These are phyloP conservation scores for Pitangus sulphuratus DNA, from an alignment of 2,797 vertebrate species.

Conservation along the genomic window DNA sequence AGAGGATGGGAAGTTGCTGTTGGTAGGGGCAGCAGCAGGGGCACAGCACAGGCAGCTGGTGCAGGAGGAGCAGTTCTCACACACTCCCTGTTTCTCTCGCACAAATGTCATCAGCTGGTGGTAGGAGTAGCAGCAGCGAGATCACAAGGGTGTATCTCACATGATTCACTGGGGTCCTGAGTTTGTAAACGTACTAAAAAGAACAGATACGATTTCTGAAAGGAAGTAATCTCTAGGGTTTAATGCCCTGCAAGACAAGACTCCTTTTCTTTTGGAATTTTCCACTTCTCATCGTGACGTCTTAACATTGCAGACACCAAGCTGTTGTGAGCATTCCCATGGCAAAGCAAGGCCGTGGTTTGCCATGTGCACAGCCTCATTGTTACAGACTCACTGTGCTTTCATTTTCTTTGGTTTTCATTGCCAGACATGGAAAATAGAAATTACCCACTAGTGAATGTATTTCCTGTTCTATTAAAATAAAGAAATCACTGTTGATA, in stretches of 20 bases:
- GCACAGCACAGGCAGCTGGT: neutral
- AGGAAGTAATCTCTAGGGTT: slow-evolving; percentile 47
- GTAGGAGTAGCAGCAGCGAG: neutral
- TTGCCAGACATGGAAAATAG: neutral
- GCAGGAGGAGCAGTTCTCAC: slow-evolving; percentile 23
- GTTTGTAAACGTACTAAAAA: slow-evolving; percentile 40
- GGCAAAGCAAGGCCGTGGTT: slow-evolving; percentile 25
- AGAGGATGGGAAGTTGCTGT: neutral
- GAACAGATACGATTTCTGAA: neutral
- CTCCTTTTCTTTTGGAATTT: slow-evolving; percentile 58
- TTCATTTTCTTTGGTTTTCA: slow-evolving; percentile 43
- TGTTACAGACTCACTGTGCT: neutral
- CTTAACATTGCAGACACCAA: slow-evolving; percentile 26
- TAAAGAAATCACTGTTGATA: neutral
- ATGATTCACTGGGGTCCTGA: neutral
- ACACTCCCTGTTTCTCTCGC: neutral
- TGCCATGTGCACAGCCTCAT: slow-evolving; percentile 20
- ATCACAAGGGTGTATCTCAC: slow-evolving; percentile 7
- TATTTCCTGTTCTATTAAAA: slow-evolving; percentile 18
- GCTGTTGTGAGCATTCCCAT: slow-evolving; percentile 56
- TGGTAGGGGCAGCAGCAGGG: neutral
- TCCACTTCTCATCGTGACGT: slow-evolving; percentile 23
- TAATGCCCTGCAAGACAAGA: slow-evolving; percentile 39
- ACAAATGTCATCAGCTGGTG: slow-evolving; percentile 17
- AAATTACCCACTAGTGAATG: neutral